These are phyloP conservation scores for Dendrolimus kikuchii DNA, from an alignment of 1,140 invertebrate species.

Conservation along the genomic window DNA sequence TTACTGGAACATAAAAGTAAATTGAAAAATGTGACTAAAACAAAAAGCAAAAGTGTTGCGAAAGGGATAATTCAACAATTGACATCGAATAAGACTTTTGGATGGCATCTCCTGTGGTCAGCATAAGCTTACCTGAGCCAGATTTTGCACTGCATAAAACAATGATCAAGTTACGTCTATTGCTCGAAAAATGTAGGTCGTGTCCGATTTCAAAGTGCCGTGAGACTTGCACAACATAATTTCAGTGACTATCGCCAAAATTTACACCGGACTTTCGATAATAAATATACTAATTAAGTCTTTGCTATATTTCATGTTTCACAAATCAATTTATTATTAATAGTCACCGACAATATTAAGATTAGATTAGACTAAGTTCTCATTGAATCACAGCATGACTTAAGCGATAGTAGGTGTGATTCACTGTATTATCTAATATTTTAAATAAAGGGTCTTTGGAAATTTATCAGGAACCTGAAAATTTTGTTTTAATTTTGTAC, in stretches of 20 bases:
- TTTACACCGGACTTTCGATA: slow-evolving; percentile 11
- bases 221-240: slow-evolving; percentile 41
- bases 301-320: slow-evolving; percentile 1
- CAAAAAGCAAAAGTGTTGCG: too few species aligned
- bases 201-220: slow-evolving; percentile 50
- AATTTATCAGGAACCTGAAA: too few species aligned
- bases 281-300: slow-evolving; percentile 4
- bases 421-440: background rate
- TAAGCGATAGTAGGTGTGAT: slow-evolving; percentile 8
- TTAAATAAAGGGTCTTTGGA: too few species aligned
- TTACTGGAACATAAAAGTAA: too few species aligned
- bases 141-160: slow-evolving; percentile 23
- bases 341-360: slow-evolving; percentile 3
- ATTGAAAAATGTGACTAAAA: too few species aligned
- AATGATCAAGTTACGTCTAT: slow-evolving; percentile 45
- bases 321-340: slow-evolving; percentile 2
- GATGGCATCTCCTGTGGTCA: background rate
- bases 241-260: slow-evolving; percentile 11
- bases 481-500: too few species aligned
- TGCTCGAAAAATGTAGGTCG: slow-evolving; percentile 53
- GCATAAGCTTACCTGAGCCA: background rate
- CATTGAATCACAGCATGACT: slow-evolving; percentile 22
- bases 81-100: too few species aligned
- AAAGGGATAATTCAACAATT: too few species aligned
- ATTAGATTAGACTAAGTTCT: slow-evolving; percentile 24